Evolutionary conservation across 2,113 vertebrate genomes (phyloP), one percentile per base, ranked within the genome.

Genomic region (Syrrhaptes paradoxus): DNA sequence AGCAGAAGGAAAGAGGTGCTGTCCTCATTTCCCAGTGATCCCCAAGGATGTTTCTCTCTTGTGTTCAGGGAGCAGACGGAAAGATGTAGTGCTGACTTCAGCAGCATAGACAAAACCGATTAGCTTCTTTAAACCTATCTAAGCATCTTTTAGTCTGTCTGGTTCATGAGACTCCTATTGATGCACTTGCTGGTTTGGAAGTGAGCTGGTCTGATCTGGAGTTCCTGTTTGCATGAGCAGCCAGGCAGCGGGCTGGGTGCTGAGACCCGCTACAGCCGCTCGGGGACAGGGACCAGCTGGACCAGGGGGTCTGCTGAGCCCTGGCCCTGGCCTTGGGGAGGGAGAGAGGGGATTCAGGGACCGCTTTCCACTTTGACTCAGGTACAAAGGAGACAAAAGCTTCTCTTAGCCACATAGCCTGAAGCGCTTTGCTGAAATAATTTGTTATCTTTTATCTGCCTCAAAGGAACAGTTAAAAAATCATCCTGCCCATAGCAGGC

Each of bases 361-460:
- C 20, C 36, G n/a, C 18, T 81, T 75, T 38, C 48, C 4, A 1
- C 52, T 61, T 46, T n/a, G 55, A 17, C 46, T 77, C 9, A 1
- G 29, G 34, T 75, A 31, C 45, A 19, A 26, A 76, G 21, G 41
- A 79, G 62, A 57, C 57, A 68, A 89, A 91, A 96, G 9, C 66
- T 89, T 18, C 55, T 63, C 62, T 57, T 57, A 89, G 70, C 62
- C 74, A 7, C 41, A 1, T 15, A 61, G 66, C 38, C 45, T 1
- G 15, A 38, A 87, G 70, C 1, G 0, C 66, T 89, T 18, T 8
- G 66, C 92, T 90, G 87, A 48, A 89, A 93, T 85, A 36, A 85
- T 94, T 94, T 61, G 82, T 85, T 95, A 70, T 55, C 94, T 91
- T 87, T 93, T 89, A 95, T 94, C 81, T 87, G 71, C 87, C 89